Base-by-base conservation (phyloP, 2,113 vertebrate genomes). In the Amblyornis subalaris region DNA sequence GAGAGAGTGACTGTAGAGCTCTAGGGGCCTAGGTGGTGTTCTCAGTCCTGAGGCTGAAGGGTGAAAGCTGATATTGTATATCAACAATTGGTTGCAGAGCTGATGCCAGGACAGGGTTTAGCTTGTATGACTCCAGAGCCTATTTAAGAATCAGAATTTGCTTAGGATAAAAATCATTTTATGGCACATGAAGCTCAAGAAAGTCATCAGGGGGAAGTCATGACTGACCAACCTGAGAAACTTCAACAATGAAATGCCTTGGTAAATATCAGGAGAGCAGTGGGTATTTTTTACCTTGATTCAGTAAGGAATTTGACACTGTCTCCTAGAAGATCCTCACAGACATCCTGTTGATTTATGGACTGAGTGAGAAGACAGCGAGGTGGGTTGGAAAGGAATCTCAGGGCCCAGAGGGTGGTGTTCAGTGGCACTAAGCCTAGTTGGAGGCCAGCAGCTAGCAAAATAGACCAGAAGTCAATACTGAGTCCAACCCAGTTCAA, bases 71-170 rank as follows among this genome's bases (percentile, higher is more conserved):
- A n/a, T 42, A 33, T 9, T 44, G 3, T 21, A 50, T 38, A 28
- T 6, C 45, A 84, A 25, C 2, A 35, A 8, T 1, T 75, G 23
- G 10, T 48, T 38, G 12, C 21, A 65, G 55, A 70, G 14, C 23
- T 75, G 28, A 31, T 53, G 31, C 13, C 17, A 23, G 28, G 15
- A 17, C 3, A 35, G 10, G 5, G 24, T 70, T 88, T 44, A 35
- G 2, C 7, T 79, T 53, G 17, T 54, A 12, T 48, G 31, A 38
- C 7, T 50, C 28, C 0, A 0, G 18, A 40, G 45, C 17, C 5
- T 35, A 48, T 44, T 45, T 50, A 73, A 62, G n/a, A 62, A 45
- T 53, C 17, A 28, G 14, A 12, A 31, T 60, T 38, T 74, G 14
- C 31, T n/a, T n/a, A 38, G 19, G 20, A 35, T 58, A 53, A 48